These are phyloP conservation scores for Ellobium chinense DNA, from an alignment of 2,888 invertebrate species.

Conservation along the genomic window DNA sequence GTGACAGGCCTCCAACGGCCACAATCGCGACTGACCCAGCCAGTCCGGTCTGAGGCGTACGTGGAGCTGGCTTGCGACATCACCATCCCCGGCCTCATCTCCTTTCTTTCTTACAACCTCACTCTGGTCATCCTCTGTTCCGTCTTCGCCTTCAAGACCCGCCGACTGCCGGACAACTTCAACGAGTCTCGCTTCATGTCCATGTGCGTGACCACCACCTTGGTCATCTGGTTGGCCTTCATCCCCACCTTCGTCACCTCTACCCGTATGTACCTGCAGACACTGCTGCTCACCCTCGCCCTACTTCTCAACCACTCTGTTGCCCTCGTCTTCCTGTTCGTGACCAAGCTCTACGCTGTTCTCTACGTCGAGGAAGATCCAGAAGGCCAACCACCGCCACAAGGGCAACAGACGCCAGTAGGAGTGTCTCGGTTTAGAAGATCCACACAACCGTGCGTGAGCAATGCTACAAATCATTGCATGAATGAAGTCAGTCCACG, in stretches of 20 bases:
- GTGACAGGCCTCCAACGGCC: slow-evolving; percentile 23
- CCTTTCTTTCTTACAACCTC: slow-evolving; percentile 65
- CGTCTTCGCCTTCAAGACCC: slow-evolving; percentile 70
- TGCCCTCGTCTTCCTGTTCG: slow-evolving; percentile 56
- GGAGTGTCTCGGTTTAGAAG: background rate
- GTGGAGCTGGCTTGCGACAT: slow-evolving; percentile 65
- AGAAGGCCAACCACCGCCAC: background rate
- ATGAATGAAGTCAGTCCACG: background rate
- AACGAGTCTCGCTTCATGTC: slow-evolving; percentile 73
- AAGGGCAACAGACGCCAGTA: no score
- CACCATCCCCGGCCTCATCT: slow-evolving; percentile 56
- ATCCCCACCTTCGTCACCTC: slow-evolving; percentile 67
- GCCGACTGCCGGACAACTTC: slow-evolving; percentile 72
- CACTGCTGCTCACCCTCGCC: slow-evolving; percentile 53
- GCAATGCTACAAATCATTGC: background rate
- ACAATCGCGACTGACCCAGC: slow-evolving; percentile 40
- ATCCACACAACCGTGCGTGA: background rate
- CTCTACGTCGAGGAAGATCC: slow-evolving; percentile 22
- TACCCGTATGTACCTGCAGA: slow-evolving; percentile 50
- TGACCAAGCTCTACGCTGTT: slow-evolving; percentile 58
- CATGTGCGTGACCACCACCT: slow-evolving; percentile 69
- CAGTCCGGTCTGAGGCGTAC: slow-evolving; percentile 50
- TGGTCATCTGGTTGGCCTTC: slow-evolving; percentile 69
- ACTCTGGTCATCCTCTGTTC: slow-evolving; percentile 65
- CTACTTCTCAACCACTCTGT: slow-evolving; percentile 57